Base-by-base conservation (phyloP, 2,888 invertebrate species). In the Nymphalis c-album region DNA sequence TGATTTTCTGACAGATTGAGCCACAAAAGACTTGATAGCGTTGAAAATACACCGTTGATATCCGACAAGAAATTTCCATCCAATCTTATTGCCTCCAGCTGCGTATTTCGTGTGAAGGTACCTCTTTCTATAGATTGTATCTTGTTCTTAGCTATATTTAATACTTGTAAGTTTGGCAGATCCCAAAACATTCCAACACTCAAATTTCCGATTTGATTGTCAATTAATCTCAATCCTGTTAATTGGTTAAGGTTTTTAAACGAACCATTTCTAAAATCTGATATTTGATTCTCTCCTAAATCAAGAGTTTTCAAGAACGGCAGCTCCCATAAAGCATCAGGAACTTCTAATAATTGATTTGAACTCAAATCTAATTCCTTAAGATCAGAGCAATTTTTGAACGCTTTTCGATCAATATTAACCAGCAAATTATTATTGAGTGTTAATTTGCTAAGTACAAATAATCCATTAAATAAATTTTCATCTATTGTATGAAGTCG, bases 271-370 rank as follows among this genome's bases (percentile, higher is more conserved):
- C 94, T 94, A 75, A 99, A 96, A 63, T 94, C 94, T 51, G 94
- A 94, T 78, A 99, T 97, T 86, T 96, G 95, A 91, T 98, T 99
- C 88, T 98, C 97, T 61, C 97, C 98, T 79, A 99, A 93, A 86
- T 98, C 97, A 64, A 99, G 93, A 1, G 97, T 97, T 87, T 97
- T 97, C 73, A 98, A 90, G 84, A 97, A 96, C 60, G 96, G 94
- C 66, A 97, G 91, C 80, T 96, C 96, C 86, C 95, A 95, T 69
- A 97, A 89, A 2, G 97, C 97, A 81, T 96, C 95, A 7, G 98
- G 98, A 72, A 98, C 95, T 74, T 95, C 94, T 70, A 94, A 91
- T 74, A 98, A 91, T 78, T 96, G 96, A 90, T 98, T 98, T 31
- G 97, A 96, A 85, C 97, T 97, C 70, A 98, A 90, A 85, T 97